Conservation (phyloP, 1,140 invertebrate genomes). For the Dreissena polymorpha region DNA sequence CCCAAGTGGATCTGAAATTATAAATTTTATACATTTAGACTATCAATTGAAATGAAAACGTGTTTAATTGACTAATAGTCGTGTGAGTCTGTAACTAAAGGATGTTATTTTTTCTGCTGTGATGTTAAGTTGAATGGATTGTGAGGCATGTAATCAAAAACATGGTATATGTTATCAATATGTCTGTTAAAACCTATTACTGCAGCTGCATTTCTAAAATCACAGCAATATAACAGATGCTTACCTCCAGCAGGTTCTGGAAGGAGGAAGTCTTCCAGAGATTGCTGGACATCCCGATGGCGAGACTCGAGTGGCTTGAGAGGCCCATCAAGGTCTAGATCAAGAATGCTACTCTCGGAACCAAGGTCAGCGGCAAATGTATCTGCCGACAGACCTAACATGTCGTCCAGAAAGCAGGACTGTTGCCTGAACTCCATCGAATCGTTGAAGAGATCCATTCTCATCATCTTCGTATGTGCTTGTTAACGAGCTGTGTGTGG, state of each 20-base stretch:
- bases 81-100: too few species aligned
- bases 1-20: slow-evolving; percentile 43
- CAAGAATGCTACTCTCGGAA: slow-evolving; percentile 47
- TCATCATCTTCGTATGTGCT: neutral
- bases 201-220: too few species aligned
- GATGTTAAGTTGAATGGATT: too few species aligned
- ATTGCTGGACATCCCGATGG: slow-evolving; percentile 18
- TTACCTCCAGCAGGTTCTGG: slow-evolving; percentile 35
- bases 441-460: slow-evolving; percentile 3
- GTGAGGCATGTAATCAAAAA: too few species aligned
- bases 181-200: too few species aligned
- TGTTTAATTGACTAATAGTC: too few species aligned
- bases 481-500: slow-evolving; percentile 21
- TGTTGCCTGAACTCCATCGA: slow-evolving; percentile 32
- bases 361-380: slow-evolving; percentile 47
- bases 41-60: too few species aligned
- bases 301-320: slow-evolving; percentile 16
- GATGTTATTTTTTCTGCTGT: too few species aligned
- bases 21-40: too few species aligned
- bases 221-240: neutral
- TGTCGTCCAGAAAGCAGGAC: slow-evolving; percentile 32
- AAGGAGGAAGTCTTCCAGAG: slow-evolving; percentile 45
- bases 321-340: slow-evolving; percentile 25
- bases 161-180: too few species aligned
- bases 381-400: slow-evolving; percentile 43